phyloP scores from a whole-genome alignment of 2,888 invertebrate species.

The Chironomus riparius region DNA sequence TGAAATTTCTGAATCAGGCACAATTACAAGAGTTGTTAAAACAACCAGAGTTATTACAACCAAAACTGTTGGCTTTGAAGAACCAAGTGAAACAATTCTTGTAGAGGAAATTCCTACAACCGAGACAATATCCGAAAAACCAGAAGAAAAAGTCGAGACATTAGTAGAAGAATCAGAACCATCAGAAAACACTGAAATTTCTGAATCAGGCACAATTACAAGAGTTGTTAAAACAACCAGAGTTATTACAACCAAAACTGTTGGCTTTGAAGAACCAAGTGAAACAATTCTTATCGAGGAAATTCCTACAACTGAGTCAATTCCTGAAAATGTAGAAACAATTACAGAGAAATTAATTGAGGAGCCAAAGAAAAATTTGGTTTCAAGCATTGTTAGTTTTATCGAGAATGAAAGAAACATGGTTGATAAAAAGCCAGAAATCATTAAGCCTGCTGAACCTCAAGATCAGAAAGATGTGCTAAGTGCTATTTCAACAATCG shows the following conservation, averaged over 20 bases:
- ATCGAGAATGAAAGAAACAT: too few relatives aligned
- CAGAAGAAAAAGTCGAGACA: too few relatives aligned
- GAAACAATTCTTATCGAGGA: slow-evolving; percentile 39
- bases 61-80: background rate
- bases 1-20: background rate
- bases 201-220: background rate
- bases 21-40: background rate
- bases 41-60: background rate
- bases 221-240: background rate
- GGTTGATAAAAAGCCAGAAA: background rate
- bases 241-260: background rate
- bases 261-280: slow-evolving; percentile 31
- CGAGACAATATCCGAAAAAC: too few relatives aligned
- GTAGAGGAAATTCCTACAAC: slow-evolving; percentile 33
- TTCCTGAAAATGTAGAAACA: background rate
- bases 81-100: slow-evolving; percentile 31
- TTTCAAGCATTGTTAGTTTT: too few relatives aligned
- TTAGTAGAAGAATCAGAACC: too few relatives aligned
- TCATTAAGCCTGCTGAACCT: background rate
- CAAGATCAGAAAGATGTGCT: background rate
- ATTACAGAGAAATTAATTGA: background rate
- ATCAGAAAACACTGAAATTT: background rate
- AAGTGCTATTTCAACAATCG: background rate
- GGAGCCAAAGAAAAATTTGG: background rate
- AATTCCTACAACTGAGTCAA: slow-evolving; percentile 32